Evolutionary conservation across 2,113 vertebrate genomes (phyloP).

Genomic region (Podarcis muralis): DNA sequence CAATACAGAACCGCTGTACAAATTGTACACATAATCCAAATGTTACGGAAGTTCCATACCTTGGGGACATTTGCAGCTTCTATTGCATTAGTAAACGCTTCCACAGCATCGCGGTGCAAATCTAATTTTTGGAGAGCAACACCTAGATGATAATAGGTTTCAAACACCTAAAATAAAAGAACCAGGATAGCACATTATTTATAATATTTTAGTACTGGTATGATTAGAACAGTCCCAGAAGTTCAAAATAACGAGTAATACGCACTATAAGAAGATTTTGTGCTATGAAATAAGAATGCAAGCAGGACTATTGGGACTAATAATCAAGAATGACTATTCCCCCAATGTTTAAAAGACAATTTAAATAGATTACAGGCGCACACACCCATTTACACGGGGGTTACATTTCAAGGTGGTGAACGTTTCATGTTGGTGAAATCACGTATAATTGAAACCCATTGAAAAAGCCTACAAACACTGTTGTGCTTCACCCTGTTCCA

Average conservation of each 20-base stretch:
- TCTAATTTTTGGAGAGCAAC: conserved; percentile 32
- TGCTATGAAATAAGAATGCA: background rate
- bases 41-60: conserved; percentile 30
- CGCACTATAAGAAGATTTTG: background rate
- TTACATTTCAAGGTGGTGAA: too few species aligned
- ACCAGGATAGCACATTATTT: conserved; percentile 35
- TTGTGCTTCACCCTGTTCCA: too few species aligned
- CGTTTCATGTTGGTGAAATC: too few species aligned
- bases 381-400: too few species aligned
- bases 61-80: conserved; percentile 37
- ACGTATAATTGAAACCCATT: too few species aligned
- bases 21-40: conserved; percentile 25
- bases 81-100: conserved; percentile 49
- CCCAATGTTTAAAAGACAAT: background rate
- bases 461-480: too few species aligned
- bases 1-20: conserved; percentile 1
- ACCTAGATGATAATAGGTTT: conserved; percentile 45
- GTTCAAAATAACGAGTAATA: background rate
- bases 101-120: conserved; percentile 33
- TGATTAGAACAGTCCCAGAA: background rate
- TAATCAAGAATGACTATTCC: background rate
- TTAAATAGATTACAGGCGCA: too few species aligned
- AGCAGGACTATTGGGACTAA: background rate
- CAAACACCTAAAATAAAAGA: conserved; percentile 43
- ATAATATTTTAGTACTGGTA: conserved; percentile 10